Evolutionary conservation across 1,140 invertebrate species (phyloP), one percentile per base, ranked within the genome.

Genomic region (Ganaspis sp.): DNA sequence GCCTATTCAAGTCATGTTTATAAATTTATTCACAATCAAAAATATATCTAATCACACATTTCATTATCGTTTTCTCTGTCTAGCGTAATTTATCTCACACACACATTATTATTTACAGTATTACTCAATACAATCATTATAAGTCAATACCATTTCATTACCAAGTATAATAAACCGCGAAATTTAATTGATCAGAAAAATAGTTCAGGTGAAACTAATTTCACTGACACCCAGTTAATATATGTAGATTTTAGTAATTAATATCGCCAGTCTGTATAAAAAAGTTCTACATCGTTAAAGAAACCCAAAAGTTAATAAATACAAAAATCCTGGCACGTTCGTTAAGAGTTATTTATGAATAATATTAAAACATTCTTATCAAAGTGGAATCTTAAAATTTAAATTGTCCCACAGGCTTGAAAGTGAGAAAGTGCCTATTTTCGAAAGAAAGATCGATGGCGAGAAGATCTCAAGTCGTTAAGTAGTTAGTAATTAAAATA

Each of bases 81-180:
- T 17, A n/a, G 4, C 17, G 15, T 49, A 49, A 17, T 49, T 49
- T 49, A 49, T 49, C n/a, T 6, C 8, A 49, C n/a, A 49, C 17
- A 49, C 17, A 17, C 17, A 49, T 49, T 49, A 17, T 15, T 15
- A 8, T 0, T 49, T 34, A 34, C 6, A 34, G n/a, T 49, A 49
- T 49, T 49, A 49, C 45, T 49, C 17, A 15, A 49, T 49, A n/a
- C 45, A 49, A 49, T 49, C 45, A 49, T 49, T 49, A 49, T 49
- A 49, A 49, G 17, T 49, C 45, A 17, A n/a, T 17, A 15, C 3
- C n/a, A 49, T 4, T 49, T 49, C 17, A 49, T 49, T 49, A 49
- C 45, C 45, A n/a, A 15, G 45, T 17, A 49, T 49, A 49, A 49
- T 49, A 17, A 49, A 49, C 45, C 17, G 45, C 15, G 17, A 17